Conservation (phyloP, 2,797 vertebrate genomes). For the Oceanodroma leucorhoa region DNA sequence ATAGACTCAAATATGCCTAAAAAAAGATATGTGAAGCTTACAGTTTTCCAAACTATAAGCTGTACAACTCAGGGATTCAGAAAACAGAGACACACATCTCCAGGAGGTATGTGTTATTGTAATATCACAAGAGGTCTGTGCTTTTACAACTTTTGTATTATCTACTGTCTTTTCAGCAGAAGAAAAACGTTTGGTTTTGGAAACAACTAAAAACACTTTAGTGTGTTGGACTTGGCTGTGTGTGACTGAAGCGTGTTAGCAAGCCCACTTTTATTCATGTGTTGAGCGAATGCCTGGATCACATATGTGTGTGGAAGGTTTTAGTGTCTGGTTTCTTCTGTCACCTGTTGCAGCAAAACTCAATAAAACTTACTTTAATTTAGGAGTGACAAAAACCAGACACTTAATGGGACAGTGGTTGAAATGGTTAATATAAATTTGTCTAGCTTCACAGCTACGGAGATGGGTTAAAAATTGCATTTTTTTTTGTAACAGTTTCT, state of each 20-base stretch:
- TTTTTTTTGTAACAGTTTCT: not conserved
- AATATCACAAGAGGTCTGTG: not conserved
- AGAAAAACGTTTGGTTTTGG: not conserved
- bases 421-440: not conserved
- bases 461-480: not conserved
- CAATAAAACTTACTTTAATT: not conserved
- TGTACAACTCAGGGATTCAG: constrained; percentile 78
- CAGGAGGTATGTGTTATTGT: constrained; percentile 57
- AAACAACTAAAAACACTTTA: not conserved
- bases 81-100: constrained; percentile 72
- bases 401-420: not conserved
- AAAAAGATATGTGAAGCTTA: constrained; percentile 84
- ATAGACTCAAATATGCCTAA: constrained; percentile 80
- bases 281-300: not conserved
- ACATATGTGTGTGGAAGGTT: not conserved
- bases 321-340: not conserved
- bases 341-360: not conserved
- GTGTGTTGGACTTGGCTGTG: not conserved
- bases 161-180: not conserved
- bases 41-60: constrained; percentile 87
- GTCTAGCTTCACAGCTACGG: not conserved
- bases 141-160: not conserved
- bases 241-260: not conserved
- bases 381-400: not conserved
- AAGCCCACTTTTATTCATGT: not conserved